Base-by-base conservation (phyloP, 2,888 invertebrate species). In the Diarsia mendica region DNA sequence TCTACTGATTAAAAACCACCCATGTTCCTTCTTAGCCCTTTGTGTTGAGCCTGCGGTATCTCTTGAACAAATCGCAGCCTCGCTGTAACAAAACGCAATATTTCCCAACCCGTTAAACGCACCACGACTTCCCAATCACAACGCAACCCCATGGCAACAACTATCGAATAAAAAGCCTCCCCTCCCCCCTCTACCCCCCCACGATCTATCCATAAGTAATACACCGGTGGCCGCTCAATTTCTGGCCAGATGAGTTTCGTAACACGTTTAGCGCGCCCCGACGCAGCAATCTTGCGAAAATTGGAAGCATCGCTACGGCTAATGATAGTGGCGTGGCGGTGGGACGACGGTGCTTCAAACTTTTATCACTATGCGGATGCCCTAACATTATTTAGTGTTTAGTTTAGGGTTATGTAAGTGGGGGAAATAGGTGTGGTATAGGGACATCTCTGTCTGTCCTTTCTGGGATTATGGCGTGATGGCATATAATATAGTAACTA, bases 181-280 rank as follows among this genome's bases (percentile, higher is more conserved):
- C 44, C 63, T 60, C 67, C 28, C 28, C 28, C 28, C 28, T 28
- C 28, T 28, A 28, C 28, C 28, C 1, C 4, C 55, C 44, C 55
- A 3, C 55, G 51, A 67, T 67, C 44, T 39, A 64, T 70, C 51
- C 20, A 20, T 6, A n/a, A 15, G 46, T 46, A 72, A n/a, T 53
- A 68, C 28, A 67, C 68, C 75, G 49, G 64, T 72, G 69, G 76
- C 83, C 67, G 60, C 79, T 89, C 91, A 90, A 90, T 90, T 89
- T 90, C 86, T 84, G 83, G 69, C 72, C 86, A 89, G 90, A 91
- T 91, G 91, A 91, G 90, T 89, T 87, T 85, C 74, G 82, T 91
- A 91, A 91, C 89, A 78, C 80, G 77, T 80, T 90, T 90, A 90
- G 82, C 75, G 81, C 81, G 77, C 82, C 68, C 85, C 80, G 76